A percentile compares a stretch with the other conserved stretches of the same genome.
phyloP scores from a whole-genome alignment of 2,888 invertebrate species.

The Gryllus longicercus region DNA sequence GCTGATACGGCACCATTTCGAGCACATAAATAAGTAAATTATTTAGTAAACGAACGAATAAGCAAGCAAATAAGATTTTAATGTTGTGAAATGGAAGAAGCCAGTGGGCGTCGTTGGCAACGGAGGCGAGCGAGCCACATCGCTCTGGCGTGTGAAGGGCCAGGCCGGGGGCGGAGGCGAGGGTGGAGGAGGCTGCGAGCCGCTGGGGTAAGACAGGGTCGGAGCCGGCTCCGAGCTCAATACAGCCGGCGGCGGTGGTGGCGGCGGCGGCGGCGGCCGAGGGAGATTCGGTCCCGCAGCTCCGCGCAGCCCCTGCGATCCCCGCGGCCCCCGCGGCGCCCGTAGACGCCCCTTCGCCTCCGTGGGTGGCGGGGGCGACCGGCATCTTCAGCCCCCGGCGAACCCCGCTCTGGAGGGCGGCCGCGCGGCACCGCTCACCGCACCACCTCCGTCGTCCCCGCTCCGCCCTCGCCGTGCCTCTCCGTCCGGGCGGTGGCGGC shows the following conservation, averaged over 20 bases:
- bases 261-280: background rate
- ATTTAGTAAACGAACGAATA: slow-evolving; percentile 2
- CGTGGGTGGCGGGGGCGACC: background rate
- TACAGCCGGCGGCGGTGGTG: background rate
- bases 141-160: background rate
- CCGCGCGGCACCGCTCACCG: background rate
- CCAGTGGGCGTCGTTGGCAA: background rate
- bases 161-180: background rate
- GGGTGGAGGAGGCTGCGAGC: background rate
- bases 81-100: slow-evolving; percentile 1
- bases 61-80: background rate
- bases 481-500: background rate
- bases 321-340: background rate
- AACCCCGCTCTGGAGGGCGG: background rate
- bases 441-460: background rate
- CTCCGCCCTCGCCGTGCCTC: background rate
- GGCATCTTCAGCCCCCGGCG: background rate
- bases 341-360: background rate
- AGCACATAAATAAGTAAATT: background rate
- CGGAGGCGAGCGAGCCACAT: background rate
- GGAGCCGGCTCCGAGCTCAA: background rate
- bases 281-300: background rate
- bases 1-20: background rate
- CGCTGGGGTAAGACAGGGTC: background rate
- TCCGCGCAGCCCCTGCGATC: background rate